Conservation (phyloP, 2,113 vertebrate genomes). For the Caretta caretta region DNA sequence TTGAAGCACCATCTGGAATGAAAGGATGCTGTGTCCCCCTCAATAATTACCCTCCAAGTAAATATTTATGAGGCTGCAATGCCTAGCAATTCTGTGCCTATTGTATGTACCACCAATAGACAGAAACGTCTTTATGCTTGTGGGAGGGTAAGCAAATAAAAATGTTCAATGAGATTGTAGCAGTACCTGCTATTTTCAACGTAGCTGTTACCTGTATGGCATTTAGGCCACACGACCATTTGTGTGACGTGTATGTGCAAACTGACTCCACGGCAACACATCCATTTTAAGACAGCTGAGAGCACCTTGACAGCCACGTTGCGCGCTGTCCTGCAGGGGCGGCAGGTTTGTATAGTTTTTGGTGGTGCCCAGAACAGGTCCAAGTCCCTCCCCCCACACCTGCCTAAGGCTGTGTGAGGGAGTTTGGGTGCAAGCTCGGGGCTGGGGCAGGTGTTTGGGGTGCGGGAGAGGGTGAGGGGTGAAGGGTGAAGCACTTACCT, state of each 20-base stretch:
- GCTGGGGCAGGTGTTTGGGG: no score
- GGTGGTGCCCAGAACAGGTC: no score
- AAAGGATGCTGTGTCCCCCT: not conserved
- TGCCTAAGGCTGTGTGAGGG: no score
- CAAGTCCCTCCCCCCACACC: no score
- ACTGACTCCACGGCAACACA: not conserved
- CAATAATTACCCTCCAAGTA: not conserved
- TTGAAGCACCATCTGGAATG: not conserved
- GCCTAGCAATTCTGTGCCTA: slow-evolving; percentile 42
- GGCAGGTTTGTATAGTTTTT: no score
- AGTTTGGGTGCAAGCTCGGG: no score
- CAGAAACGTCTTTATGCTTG: not conserved
- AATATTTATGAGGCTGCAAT: not conserved
- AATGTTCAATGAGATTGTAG: not conserved
- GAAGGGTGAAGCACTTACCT: no score
- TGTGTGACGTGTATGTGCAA: not conserved
- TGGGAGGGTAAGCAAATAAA: slow-evolving; percentile 67
- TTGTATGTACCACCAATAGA: slow-evolving; percentile 37
- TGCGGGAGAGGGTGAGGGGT: no score
- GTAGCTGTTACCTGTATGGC: not conserved
- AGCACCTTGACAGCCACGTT: not conserved
- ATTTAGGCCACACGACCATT: accelerated
- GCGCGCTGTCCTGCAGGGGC: not conserved
- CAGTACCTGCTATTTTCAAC: not conserved
- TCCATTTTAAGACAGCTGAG: not conserved